Base-by-base conservation (phyloP, 2,113 vertebrate species). In the Taxidea taxus region DNA sequence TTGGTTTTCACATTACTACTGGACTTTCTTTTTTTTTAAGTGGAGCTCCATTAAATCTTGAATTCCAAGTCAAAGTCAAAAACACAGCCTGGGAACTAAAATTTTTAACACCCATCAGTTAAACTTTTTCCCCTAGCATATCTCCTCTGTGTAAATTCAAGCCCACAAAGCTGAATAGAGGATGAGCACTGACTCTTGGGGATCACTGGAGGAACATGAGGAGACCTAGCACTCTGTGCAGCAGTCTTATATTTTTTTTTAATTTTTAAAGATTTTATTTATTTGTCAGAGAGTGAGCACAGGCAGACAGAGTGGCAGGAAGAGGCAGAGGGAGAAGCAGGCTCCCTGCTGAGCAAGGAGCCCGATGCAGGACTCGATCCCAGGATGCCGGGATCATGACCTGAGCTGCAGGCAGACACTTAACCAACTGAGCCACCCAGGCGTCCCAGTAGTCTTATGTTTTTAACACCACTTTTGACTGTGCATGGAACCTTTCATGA, bases 51-150 rank as follows among this genome's bases (percentile, higher is more conserved):
- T 6, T 93, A 93, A 81, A 42, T 85, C 25, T 85, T 84, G 49
- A 95, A 62, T 85, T 91, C 39, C 8, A 96, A 94, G 47, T 94
- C 54, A 77, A 91, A 85, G 58, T 89, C 58, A 87, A 90, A 44
- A 90, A 74, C 9, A 39, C 14, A 89, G 42, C 37, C 42, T 95
- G 23, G 34, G 18, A 90, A 92, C 34, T 83, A 92, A 94, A 82
- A 90, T 72, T 37, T 72, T 97, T 58, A 91, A 18, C 9, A 74
- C 18, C 25, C 25, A 47, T 37, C 25, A 84, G 58, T 92, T 95
- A 64, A 85, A 56, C 3, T 75, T 93, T 90, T 56, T 80, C 60
- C 78, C 42, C 15, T 77, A 78, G 54, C 15, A 27, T 75, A 54
- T 74, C 92, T 96, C 14, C 25, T 83, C 51, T 68, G 15, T 90